A percentile compares a stretch with the other conserved stretches of the same genome.
These are phyloP conservation scores for Hemibates koningsi DNA, from an alignment of 2,113 vertebrate genomes.

Conservation along the genomic window DNA sequence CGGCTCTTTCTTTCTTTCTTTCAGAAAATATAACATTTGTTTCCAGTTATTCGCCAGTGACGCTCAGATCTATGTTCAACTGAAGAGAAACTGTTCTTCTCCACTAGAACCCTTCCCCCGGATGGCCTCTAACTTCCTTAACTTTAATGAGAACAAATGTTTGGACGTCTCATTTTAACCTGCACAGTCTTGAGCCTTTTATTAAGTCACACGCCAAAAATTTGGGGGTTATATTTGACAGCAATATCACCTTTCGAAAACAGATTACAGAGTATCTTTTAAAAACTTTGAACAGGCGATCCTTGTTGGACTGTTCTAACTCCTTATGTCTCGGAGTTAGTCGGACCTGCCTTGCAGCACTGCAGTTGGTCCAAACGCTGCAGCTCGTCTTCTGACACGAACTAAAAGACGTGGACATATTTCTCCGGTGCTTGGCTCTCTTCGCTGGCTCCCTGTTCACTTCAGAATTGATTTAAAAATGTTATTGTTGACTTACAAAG, in stretches of 20 bases:
- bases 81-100: not conserved
- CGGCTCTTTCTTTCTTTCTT: not conserved
- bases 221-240: not conserved
- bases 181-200: rapidly evolving
- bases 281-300: not conserved
- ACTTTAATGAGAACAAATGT: not conserved
- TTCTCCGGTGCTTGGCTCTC: not conserved
- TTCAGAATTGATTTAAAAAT: not conserved
- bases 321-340: not conserved
- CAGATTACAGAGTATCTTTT: not conserved
- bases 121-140: not conserved
- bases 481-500: not conserved
- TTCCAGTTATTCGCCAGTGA: rapidly evolving
- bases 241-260: not conserved
- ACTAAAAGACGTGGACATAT: not conserved
- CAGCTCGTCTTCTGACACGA: not conserved
- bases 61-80: not conserved
- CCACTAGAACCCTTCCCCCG: not conserved
- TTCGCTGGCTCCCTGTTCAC: not conserved
- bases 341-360: not conserved
- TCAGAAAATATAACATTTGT: not conserved
- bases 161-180: not conserved
- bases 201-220: not conserved
- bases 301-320: not conserved
- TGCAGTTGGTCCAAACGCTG: not conserved